These are phyloP conservation scores for Lithobates pipiens DNA, from an alignment of 2,797 vertebrate species.

Conservation along the genomic window DNA sequence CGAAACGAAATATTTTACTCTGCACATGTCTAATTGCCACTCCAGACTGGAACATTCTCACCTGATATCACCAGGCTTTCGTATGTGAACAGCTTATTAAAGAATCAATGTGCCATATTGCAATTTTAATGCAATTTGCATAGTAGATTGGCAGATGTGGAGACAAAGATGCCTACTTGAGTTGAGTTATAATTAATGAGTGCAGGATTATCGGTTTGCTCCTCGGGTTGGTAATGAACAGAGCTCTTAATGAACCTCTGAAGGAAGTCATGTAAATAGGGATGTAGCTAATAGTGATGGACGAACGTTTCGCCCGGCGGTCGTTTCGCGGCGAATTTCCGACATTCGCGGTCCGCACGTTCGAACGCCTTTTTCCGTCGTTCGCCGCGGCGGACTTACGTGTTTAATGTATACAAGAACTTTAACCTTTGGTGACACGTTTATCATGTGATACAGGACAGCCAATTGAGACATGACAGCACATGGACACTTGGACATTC, in stretches of 20 bases:
- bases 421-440: no score
- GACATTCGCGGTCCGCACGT: no score
- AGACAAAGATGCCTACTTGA: conserved; percentile 27
- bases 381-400: no score
- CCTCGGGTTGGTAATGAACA: neutral
- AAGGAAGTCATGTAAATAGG: conserved; percentile 16
- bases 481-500: no score
- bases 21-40: no score
- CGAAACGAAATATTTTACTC: no score
- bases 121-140: conserved; percentile 29
- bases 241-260: conserved; percentile 29
- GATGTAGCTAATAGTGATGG: conserved; percentile 47
- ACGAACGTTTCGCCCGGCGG: no score
- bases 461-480: no score
- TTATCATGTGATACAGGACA: no score
- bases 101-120: conserved; percentile 8
- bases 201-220: conserved; percentile 21
- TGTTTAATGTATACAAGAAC: no score
- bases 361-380: no score
- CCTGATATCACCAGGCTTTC: neutral
- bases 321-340: no score
- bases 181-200: conserved; percentile 41
- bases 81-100: neutral
- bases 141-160: conserved; percentile 31
- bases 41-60: neutral